These are phyloP conservation scores for Chelon labrosus DNA, from an alignment of 2,797 vertebrate genomes.

Conservation along the genomic window DNA sequence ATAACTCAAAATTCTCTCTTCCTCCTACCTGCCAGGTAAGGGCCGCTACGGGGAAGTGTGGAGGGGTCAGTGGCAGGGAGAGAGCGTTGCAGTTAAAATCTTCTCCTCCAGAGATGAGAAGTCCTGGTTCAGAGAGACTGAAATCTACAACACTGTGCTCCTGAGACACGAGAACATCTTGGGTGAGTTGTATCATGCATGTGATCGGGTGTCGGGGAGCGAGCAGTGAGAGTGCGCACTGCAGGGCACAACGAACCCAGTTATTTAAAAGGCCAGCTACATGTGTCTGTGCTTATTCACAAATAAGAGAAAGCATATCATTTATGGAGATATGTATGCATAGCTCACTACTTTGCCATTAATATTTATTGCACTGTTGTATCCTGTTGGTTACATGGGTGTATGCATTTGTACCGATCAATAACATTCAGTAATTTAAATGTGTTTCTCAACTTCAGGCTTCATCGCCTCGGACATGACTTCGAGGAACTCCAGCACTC, in stretches of 20 bases:
- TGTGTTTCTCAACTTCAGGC: slow-evolving; percentile 69
- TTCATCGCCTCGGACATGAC: slow-evolving; percentile 99
- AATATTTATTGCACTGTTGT: not conserved
- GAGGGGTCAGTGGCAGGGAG: slow-evolving; percentile 98
- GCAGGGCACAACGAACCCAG: not conserved
- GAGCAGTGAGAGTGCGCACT: not conserved
- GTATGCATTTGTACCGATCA: not conserved
- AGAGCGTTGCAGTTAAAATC: slow-evolving; percentile 97
- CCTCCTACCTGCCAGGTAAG: slow-evolving; percentile 86
- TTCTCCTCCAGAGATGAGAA: slow-evolving; percentile 99
- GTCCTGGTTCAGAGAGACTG: slow-evolving; percentile 99
- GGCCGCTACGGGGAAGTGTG: slow-evolving; percentile 98
- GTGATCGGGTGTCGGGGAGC: not conserved
- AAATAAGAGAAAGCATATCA: too few relatives aligned
- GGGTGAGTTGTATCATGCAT: slow-evolving; percentile 78
- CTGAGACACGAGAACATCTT: slow-evolving; percentile 97
- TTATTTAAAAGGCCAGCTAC: not conserved
- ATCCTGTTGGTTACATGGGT: not conserved
- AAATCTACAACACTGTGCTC: slow-evolving; percentile 98
- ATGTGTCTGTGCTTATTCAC: not conserved
- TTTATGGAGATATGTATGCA: not conserved
- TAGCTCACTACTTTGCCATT: not conserved
- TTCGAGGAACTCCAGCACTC: slow-evolving; percentile 97
- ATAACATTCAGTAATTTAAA: slow-evolving; percentile 1
- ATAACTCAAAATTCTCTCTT: not conserved